Evolutionary conservation across 2,797 vertebrate genomes (phyloP), one percentile per base, ranked within the genome.

Genomic region (Parauchenoglanis punctatus): DNA sequence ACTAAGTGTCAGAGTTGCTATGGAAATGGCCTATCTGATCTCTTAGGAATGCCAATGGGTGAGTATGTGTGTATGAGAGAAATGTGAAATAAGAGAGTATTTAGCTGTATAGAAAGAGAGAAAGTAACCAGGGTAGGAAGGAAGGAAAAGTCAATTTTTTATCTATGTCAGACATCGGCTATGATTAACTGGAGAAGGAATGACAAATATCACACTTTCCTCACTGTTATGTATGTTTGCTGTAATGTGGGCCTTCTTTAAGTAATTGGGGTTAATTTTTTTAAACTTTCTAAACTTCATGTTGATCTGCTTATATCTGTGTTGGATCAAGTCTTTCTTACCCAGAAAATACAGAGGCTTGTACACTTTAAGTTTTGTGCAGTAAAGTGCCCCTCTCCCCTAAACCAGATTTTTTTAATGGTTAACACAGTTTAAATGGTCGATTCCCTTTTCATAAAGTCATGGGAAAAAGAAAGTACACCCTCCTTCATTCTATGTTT

Each of bases 11-110:
- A 25, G 46, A 83, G 88, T 90, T 90, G 84, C 91, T 78, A 59
- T 81, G 52, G 87, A 76, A 87, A 89, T 84, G 44, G 61, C 52
- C 46, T 61, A 88, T 91, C 75, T 91, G 88, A 89, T 89, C 86
- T 88, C 85, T 82, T 20, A 82, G 89, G 88, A 90, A 87, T 89
- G 87, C 87, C 54, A 67, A 49, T 84, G 65, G 68, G n/a, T 85
- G 59, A 82, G 80, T 20, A 61, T 63, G 11, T 85, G 58, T 75
- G 58, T 85, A 44, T 54, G 75, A 67, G 81, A 82, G 54, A 23
- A 20, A 78, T 70, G 68, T 72, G 73, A 52, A 83, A 63, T 83
- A 72, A 61, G 31, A 67, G n/a, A 23, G 28, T 52, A 85, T 70
- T 54, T 68, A 35, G 56, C 25, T 83, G 44, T 77, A 61, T 44